Evolutionary conservation across 2,888 invertebrate genomes (phyloP).

Genomic region (Parnassius orleans): DNA sequence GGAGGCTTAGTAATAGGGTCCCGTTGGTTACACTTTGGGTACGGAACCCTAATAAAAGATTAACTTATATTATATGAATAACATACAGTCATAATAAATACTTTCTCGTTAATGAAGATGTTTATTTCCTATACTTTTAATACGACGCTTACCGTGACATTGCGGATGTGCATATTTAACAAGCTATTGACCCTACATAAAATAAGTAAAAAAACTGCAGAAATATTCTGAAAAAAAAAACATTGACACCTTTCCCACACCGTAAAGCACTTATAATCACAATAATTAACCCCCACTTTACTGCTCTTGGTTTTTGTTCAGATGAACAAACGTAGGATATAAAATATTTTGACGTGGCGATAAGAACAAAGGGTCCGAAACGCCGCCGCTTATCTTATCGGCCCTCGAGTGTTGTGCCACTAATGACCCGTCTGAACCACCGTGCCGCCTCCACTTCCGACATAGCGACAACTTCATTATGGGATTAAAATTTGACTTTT

Average conservation of each 20-base stretch:
- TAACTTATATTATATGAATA: no score
- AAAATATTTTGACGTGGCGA: constrained; percentile 75
- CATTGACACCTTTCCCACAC: constrained; percentile 25
- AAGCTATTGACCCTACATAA: no score
- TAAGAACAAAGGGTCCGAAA: constrained; percentile 68
- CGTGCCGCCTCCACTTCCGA: constrained; percentile 47
- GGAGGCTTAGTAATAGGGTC: no score
- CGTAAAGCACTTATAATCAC: constrained; percentile 25
- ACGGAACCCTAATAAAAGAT: no score
- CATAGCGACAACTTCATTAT: constrained; percentile 61
- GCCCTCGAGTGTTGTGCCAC: constrained; percentile 54
- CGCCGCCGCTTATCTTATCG: constrained; percentile 65
- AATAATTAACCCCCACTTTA: constrained; percentile 17
- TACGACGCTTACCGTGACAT: no score
- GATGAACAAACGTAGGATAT: constrained; percentile 59
- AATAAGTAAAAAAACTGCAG: no score
- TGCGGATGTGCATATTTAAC: no score
- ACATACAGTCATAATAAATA: no score
- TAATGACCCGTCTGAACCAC: constrained; percentile 59
- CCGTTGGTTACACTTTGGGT: no score
- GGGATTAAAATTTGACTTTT: constrained; percentile 18
- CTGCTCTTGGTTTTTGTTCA: constrained; percentile 34
- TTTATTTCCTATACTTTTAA: no score
- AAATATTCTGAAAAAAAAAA: constrained; percentile 1
- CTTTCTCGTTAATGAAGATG: no score